Base-by-base conservation (phyloP, 2,797 vertebrate genomes). In the Lithobates pipiens region DNA sequence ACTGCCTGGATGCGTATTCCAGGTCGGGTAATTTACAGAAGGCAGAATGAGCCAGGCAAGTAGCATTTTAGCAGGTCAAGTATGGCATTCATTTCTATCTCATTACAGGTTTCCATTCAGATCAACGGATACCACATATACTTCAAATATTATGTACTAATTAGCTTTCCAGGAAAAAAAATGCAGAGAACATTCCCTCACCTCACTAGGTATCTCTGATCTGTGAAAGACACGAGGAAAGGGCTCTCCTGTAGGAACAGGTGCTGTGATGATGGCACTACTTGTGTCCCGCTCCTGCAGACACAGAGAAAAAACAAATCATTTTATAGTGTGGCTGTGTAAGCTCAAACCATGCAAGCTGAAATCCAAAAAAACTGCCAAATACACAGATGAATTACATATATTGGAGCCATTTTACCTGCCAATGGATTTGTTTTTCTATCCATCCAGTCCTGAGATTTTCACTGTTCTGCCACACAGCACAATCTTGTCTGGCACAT, bases 161-260 rank as follows among this genome's bases (percentile, higher is more conserved):
- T 61, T 61, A n/a, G 21, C 21, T 61, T 61, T 23, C 7, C 6
- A 8, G 21, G 10, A 57, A 11, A 34, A 10, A 27, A 42, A 78
- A 67, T 39, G 8, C 63, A 46, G 0, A 65, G 36, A 80, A 39
- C 23, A 57, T 7, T 74, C 70, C 87, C 92, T 91, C 89, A 96
- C 95, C 93, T 93, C 93, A 70, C 86, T 91, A 86, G 90, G 92
- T 84, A 94, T 93, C 90, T 95, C 94, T 9, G 96, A 97, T 77
- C 96, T 94, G 90, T 96, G 97, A 85, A 97, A 92, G 0, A 96
- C 95, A 92, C 94, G 96, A 27, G 98, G 98, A 90, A 99, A 99
- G 0, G 98, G 95, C 65, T 94, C 88, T 27, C 93, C 93, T 0
- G 96, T 97, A 88, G 97, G 91, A 61, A 92, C 83, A 46, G 98